phyloP scores from a whole-genome alignment of 2,113 vertebrate species.

The Platichthys flesus region DNA sequence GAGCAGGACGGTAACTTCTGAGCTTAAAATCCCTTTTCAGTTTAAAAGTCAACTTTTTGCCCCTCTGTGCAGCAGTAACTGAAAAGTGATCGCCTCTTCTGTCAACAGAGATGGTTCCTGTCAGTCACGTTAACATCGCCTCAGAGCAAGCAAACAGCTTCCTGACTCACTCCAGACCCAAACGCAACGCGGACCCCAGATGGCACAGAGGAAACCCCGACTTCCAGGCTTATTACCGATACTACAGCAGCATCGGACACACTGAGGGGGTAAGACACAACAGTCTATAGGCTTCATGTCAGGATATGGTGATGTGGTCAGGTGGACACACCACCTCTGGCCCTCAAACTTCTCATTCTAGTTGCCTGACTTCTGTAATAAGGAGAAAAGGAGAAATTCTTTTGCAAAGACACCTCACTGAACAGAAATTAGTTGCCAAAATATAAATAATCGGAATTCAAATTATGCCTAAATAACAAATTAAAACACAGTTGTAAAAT shows the following conservation, averaged over 20 bases:
- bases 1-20: slow-evolving; percentile 72
- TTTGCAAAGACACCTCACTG: too few species aligned
- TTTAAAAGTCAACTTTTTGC: background rate
- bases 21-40: background rate
- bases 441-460: too few species aligned
- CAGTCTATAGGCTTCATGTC: too few species aligned
- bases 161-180: slow-evolving; percentile 77
- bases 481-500: background rate
- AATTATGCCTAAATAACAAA: background rate
- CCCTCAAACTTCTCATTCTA: too few species aligned
- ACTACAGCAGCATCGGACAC: slow-evolving; percentile 87
- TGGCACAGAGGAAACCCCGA: slow-evolving; percentile 83
- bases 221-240: slow-evolving; percentile 86
- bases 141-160: slow-evolving; percentile 76
- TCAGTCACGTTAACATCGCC: slow-evolving; percentile 58
- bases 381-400: too few species aligned
- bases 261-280: slow-evolving; percentile 80
- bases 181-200: slow-evolving; percentile 74
- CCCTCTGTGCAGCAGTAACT: background rate
- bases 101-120: slow-evolving; percentile 68
- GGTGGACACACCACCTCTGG: too few species aligned
- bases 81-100: background rate
- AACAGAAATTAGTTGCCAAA: too few species aligned
- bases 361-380: too few species aligned
- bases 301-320: background rate